Evolutionary conservation across 2,113 vertebrate genomes (phyloP), one percentile per base, ranked within the genome.

Genomic region (Lontra canadensis): DNA sequence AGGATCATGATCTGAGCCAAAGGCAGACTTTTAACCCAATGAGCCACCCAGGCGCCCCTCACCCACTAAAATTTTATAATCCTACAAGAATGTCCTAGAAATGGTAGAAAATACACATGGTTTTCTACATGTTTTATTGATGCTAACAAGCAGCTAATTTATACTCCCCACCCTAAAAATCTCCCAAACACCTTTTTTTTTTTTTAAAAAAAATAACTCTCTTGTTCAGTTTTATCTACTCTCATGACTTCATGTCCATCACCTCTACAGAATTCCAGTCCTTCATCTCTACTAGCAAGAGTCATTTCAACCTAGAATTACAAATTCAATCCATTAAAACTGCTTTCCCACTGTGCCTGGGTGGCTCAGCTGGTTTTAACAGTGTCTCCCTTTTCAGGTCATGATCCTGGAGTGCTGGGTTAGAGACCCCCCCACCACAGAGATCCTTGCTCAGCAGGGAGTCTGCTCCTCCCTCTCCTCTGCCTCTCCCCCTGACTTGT

Each of bases 291-390:
- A 61, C 31, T 78, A 93, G 10, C 59, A 97, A 91, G 3, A 73
- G 31, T 76, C 47, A 80, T 63, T 76, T 55, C 88, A 92, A 94
- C 25, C 69, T 79, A 87, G 20, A 59, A 90, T 71, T 78, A 97
- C 29, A 95, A 90, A 96, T 67, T 82, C 55, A 89, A 63, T 29
- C 39, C 29, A 90, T 47, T 88, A 65, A 82, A 92, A 81, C 63
- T 12, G 10, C 12, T 49, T 86, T 57, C 47, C 83, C 20, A 5
- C 4, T 34, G 5, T 31, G 6, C 63, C 63, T 67, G 63, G 63
- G 31, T 67, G 63, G 31, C 63, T 67, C 14, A 34, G 31, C 17
- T 34, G 31, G 6, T 67, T 67, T 1, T 65, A 65, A 31, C 1
- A 67, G 63, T 1, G 1, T 67, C 14, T 67, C 31, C 63, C 63